Percentiles rank a stretch among this genome's conserved stretches.
These are phyloP conservation scores for Ciconia maguari DNA, from an alignment of 2,113 vertebrate species.

Conservation along the genomic window DNA sequence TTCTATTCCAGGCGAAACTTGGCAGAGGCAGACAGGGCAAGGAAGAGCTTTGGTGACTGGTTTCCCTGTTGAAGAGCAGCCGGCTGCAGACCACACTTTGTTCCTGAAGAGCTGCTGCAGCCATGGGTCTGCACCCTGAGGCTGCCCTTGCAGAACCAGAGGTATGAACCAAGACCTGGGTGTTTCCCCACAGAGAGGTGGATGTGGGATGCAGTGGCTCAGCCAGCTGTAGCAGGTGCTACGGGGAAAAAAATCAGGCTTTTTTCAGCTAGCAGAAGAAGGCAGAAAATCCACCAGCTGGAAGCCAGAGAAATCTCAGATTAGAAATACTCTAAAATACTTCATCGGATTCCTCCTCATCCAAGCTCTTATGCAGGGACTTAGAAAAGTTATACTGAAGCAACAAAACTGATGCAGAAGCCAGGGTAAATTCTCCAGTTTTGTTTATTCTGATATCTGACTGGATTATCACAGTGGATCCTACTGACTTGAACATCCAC, in stretches of 20 bases:
- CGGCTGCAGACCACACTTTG: not conserved
- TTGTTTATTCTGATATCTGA: not conserved
- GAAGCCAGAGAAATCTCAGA: not conserved
- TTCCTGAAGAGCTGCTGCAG: not conserved
- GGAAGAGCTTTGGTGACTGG: not conserved
- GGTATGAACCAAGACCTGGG: not conserved
- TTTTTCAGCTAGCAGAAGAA: not conserved
- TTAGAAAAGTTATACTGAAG: not conserved
- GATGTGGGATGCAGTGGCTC: not conserved
- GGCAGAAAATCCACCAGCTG: not conserved
- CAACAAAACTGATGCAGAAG: not conserved
- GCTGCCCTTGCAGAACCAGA: not conserved
- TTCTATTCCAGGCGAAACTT: not conserved
- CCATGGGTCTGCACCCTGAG: not conserved
- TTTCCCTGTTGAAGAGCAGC: not conserved
- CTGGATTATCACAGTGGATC: not conserved
- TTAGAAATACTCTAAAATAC: not conserved
- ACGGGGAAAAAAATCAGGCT: not conserved
- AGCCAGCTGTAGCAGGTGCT: not conserved
- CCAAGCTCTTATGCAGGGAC: not conserved
- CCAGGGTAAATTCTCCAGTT: not conserved
- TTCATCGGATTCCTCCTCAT: not conserved
- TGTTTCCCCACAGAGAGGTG: not conserved
- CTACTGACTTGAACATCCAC: not conserved
- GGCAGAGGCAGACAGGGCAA: not conserved